Conservation (phyloP, 1,140 invertebrate genomes). For the Ceratina australensis region DNA sequence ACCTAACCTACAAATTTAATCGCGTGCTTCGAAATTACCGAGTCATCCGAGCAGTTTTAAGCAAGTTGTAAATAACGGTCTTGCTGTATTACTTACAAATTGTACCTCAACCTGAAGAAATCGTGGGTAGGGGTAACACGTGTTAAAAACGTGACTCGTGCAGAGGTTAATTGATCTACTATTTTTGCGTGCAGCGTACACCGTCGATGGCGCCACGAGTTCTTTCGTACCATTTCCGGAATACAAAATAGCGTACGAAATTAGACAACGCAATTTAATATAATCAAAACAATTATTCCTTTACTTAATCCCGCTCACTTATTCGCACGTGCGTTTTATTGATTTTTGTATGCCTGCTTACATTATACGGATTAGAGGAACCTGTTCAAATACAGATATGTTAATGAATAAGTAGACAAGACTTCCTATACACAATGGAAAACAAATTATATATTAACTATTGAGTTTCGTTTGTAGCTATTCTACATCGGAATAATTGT, state of each 20-base stretch:
- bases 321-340: too few relatives aligned
- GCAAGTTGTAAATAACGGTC: neutral
- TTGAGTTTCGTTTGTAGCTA: too few relatives aligned
- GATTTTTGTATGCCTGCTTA: too few relatives aligned
- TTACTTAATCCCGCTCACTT: neutral
- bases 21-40: neutral
- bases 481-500: too few relatives aligned
- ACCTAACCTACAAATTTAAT: conserved; percentile 50
- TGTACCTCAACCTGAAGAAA: neutral
- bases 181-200: neutral
- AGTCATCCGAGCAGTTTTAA: neutral
- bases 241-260: conserved; percentile 22
- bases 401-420: too few relatives aligned
- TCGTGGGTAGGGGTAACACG: neutral
- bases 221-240: conserved; percentile 43
- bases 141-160: neutral
- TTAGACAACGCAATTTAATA: too few relatives aligned
- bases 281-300: neutral
- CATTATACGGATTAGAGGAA: too few relatives aligned
- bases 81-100: neutral
- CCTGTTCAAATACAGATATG: too few relatives aligned
- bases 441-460: too few relatives aligned
- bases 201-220: conserved; percentile 5
- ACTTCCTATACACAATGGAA: too few relatives aligned
- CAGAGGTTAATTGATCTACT: conserved; percentile 55